These are phyloP conservation scores for Drosophila obscura DNA, from an alignment of 1,140 invertebrate species.

Conservation along the genomic window DNA sequence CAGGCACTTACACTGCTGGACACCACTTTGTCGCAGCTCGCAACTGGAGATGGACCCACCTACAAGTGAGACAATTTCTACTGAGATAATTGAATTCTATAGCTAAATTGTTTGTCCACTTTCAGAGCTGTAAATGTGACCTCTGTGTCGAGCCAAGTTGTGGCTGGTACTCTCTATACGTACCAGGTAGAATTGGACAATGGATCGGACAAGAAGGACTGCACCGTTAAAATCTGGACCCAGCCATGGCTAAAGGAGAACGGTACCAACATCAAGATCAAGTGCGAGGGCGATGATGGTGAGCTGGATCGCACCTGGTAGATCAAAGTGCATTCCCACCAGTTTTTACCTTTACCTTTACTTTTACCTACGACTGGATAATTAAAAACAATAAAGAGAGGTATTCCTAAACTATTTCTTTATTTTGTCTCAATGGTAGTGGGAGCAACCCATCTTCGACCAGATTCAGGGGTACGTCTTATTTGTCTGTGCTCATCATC, in stretches of 20 bases:
- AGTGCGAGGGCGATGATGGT: constrained; percentile 47
- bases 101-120: neutral
- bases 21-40: constrained; percentile 19
- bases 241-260: constrained; percentile 48
- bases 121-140: constrained; percentile 51
- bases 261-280: constrained; percentile 57
- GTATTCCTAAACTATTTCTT: neutral
- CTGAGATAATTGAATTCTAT: too few relatives aligned
- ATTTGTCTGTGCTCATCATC: neutral
- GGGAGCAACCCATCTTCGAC: too few relatives aligned
- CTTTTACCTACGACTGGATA: neutral
- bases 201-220: constrained; percentile 44
- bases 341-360: too few relatives aligned
- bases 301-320: constrained; percentile 50
- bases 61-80: constrained; percentile 40
- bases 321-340: neutral
- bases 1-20: constrained; percentile 29
- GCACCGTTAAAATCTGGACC: constrained; percentile 55
- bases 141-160: constrained; percentile 52
- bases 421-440: neutral
- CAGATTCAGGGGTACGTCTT: too few relatives aligned
- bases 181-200: constrained; percentile 60
- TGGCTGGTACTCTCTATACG: constrained; percentile 48
- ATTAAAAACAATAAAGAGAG: neutral
- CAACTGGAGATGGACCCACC: constrained; percentile 42